A percentile compares a stretch with the other conserved stretches of the same genome.
Evolutionary conservation across 2,888 invertebrate species (phyloP).

Genomic region (Monopis laevigella): DNA sequence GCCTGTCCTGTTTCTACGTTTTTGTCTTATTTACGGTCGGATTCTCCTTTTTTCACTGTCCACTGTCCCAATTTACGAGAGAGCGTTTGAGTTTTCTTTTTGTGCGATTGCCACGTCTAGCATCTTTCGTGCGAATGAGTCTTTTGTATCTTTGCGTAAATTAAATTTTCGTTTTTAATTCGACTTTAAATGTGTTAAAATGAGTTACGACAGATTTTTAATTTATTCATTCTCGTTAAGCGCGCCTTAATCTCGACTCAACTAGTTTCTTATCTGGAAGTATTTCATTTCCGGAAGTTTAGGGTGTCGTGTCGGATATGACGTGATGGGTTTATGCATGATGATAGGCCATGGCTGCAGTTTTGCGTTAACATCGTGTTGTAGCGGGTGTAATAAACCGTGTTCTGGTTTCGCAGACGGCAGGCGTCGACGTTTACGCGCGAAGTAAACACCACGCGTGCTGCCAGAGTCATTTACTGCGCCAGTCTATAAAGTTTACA

Average conservation of each 20-base stretch:
- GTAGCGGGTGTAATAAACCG: too few species aligned
- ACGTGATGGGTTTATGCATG: conserved; percentile 7
- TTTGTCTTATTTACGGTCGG: conserved; percentile 21
- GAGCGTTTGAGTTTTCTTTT: conserved; percentile 2
- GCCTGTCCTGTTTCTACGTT: conserved; percentile 20
- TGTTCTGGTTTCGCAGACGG: too few species aligned
- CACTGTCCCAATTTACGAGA: conserved; percentile 13
- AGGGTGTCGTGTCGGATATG: conserved; percentile 4
- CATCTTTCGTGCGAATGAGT: conserved; percentile 2
- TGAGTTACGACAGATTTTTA: too few species aligned
- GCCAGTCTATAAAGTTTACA: conserved; percentile 55
- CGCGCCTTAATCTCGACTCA: too few species aligned
- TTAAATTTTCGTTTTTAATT: conserved; percentile 10
- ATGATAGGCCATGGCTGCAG: too few species aligned
- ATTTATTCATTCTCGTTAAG: conserved; percentile 5
- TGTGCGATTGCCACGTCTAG: conserved; percentile 9
- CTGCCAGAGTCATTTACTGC: conserved; percentile 39
- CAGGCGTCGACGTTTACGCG: too few species aligned
- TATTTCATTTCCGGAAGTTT: conserved; percentile 4
- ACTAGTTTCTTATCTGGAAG: conserved; percentile 1
- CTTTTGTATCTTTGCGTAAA: conserved; percentile 1
- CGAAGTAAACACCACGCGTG: conserved; percentile 12
- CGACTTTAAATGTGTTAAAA: background rate
- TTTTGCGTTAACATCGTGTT: too few species aligned
- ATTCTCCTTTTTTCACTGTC: conserved; percentile 13